Evolutionary conservation across 2,113 vertebrate species (phyloP).

Genomic region (Anolis carolinensis): DNA sequence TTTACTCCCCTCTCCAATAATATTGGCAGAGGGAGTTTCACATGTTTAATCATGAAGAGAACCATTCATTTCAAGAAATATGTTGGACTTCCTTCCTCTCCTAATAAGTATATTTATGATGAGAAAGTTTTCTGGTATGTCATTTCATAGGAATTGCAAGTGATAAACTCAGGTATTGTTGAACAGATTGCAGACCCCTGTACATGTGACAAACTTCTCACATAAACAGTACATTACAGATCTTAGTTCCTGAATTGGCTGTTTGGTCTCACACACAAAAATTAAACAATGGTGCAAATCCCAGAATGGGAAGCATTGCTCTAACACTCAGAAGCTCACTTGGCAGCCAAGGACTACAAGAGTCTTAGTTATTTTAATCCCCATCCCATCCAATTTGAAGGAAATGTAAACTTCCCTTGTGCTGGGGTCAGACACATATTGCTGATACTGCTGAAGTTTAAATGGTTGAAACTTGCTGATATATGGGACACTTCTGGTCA

Average conservation of each 20-base stretch:
- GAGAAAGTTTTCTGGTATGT: not conserved
- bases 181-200: too few species aligned
- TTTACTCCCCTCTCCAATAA: not conserved
- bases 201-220: not conserved
- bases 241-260: not conserved
- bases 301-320: not conserved
- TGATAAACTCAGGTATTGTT: not conserved
- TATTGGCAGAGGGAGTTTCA: not conserved
- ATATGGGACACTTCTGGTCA: not conserved
- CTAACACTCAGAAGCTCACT: not conserved
- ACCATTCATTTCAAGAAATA: not conserved
- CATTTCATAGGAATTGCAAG: not conserved
- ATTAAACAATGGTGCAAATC: not conserved
- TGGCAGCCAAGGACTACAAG: not conserved
- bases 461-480: constrained; percentile 3
- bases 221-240: not conserved
- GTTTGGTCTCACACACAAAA: not conserved
- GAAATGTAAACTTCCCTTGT: not conserved
- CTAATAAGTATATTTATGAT: not conserved
- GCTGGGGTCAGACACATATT: not conserved
- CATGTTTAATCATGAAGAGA: not conserved
- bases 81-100: too few species aligned
- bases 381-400: not conserved
- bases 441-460: not conserved
- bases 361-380: not conserved